These are phyloP conservation scores for Cecropterus lyciades DNA, from an alignment of 1,140 invertebrate genomes.

Conservation along the genomic window DNA sequence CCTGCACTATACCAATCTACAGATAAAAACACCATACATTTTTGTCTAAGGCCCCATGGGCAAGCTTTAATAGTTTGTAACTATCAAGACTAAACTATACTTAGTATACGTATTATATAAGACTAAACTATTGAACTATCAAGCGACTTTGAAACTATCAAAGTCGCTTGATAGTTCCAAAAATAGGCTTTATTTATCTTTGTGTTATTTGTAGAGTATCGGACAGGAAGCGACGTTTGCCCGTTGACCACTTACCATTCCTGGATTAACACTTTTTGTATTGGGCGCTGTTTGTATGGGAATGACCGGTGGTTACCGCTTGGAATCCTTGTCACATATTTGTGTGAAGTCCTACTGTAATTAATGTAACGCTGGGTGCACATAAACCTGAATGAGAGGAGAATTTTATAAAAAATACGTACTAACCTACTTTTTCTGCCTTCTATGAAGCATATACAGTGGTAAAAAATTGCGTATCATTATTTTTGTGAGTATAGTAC, in stretches of 20 bases:
- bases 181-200: neutral
- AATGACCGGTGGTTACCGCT: slow-evolving; percentile 15
- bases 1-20: no score
- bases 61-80: no score
- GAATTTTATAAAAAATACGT: neutral
- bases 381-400: neutral
- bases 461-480: no score
- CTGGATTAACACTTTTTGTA: slow-evolving; percentile 34
- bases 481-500: no score
- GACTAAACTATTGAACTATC: no score
- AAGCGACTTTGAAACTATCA: no score
- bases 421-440: no score
- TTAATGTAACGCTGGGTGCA: slow-evolving; percentile 19
- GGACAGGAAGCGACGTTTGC: slow-evolving; percentile 48
- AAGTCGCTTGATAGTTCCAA: neutral
- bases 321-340: slow-evolving; percentile 37
- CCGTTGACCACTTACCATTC: slow-evolving; percentile 14
- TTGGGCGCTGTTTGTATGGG: slow-evolving; percentile 20
- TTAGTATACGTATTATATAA: no score
- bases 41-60: no score
- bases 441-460: no score
- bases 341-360: slow-evolving; percentile 28
- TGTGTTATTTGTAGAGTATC: slow-evolving; percentile 41
- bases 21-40: no score
- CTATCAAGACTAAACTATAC: no score